Percentiles rank a stretch among this genome's conserved stretches.
phyloP scores from a whole-genome alignment of 2,888 invertebrate species.

The Lithophane leautieri region DNA sequence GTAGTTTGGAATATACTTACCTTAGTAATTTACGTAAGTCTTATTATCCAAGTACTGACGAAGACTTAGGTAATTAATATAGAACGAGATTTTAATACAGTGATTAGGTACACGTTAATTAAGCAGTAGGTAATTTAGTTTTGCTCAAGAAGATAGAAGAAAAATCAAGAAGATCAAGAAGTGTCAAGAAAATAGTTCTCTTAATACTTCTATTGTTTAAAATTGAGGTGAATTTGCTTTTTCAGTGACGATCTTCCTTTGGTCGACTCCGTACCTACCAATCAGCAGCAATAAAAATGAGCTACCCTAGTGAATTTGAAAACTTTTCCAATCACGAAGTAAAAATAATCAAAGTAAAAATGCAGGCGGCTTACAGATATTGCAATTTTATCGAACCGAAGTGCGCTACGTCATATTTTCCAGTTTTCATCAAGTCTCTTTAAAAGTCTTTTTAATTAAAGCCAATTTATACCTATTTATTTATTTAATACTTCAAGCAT shows the following conservation, averaged over 20 bases:
- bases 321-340: slow-evolving; percentile 40
- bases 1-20: too few species aligned
- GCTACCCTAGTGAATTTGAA: slow-evolving; percentile 19
- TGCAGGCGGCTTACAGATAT: slow-evolving; percentile 38
- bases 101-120: slow-evolving; percentile 15
- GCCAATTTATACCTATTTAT: not conserved
- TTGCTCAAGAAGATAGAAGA: not conserved
- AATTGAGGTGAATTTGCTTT: not conserved
- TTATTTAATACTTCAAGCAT: not conserved
- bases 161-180: too few species aligned
- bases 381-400: slow-evolving; percentile 31
- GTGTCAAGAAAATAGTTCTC: not conserved
- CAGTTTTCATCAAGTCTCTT: not conserved
- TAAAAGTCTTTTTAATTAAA: not conserved
- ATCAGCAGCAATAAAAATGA: slow-evolving; percentile 2
- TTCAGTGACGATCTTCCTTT: not conserved
- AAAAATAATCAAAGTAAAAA: slow-evolving; percentile 22
- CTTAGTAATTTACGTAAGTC: not conserved
- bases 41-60: not conserved
- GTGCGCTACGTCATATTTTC: slow-evolving; percentile 11
- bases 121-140: slow-evolving; percentile 26
- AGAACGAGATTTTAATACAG: slow-evolving; percentile 19
- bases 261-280: not conserved
- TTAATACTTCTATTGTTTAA: not conserved
- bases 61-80: slow-evolving; percentile 21